Base-by-base conservation (phyloP, 2,797 vertebrate genomes). In the Propithecus perrieri region DNA sequence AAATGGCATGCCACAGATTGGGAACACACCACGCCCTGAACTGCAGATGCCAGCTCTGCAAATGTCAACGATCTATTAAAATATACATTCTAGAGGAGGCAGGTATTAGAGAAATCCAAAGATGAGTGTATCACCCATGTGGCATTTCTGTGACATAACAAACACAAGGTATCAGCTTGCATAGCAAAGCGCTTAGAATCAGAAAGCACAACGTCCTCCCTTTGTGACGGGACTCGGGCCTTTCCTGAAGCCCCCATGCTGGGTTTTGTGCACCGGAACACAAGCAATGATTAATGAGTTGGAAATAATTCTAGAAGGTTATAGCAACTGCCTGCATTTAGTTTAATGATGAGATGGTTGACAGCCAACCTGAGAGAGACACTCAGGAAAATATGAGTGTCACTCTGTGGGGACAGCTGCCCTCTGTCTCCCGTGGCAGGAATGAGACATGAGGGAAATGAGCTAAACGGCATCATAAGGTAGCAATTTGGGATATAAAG, bases 401-500 rank as follows among this genome's bases (percentile, higher is more conserved):
- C 43, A 43, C 48, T 72, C 46, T 4, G 33, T 33, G 12, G 55
- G 80, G 48, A 91, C 97, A 95, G 90, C 96, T 96, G 94, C 71
- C 71, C 11, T 30, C 85, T 41, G 61, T 90, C 95, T 81, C 69
- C 95, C 28, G 17, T 15, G 50, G 33, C 33, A 53, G n/a, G 35
- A 35, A 26, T 17, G 65, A 90, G 75, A 85, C 65, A 1, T 8
- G 59, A 55, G n/a, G 80, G 87, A 95, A 84, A 93, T 59, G 92
- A 43, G 53, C 26, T 89, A 61, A 94, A 76, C 15, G 9, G 81
- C 12, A 59, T 86, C 94, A 86, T 80, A 87, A 72, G 92, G 96
- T 69, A 95, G 83, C 96, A 74, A 97, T 96, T 94, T 96, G 50
- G 88, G 78, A 83, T 96, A 71, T 43, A 74, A 94, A 96, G 95